Evolutionary conservation across 1,140 invertebrate genomes (phyloP).

Genomic region (Coenobita brevimanus): DNA sequence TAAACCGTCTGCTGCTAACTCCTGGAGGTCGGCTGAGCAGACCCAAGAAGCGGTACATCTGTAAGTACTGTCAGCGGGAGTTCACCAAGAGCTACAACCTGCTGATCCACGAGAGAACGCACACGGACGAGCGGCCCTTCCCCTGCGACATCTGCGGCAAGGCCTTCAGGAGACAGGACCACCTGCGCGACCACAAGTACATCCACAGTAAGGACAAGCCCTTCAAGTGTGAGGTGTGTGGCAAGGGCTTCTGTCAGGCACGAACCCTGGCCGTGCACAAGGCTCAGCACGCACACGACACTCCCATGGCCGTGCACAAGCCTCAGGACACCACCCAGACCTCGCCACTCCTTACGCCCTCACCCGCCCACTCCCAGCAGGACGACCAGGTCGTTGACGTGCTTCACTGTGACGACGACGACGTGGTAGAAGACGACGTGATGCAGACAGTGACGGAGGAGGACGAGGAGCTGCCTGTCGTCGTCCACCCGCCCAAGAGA

Average conservation of each 20-base stretch:
- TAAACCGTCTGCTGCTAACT: conserved; percentile 58
- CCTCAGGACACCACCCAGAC: neutral
- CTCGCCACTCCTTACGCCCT: neutral
- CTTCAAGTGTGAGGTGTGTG: conserved; percentile 95
- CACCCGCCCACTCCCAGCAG: neutral
- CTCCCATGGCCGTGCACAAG: neutral
- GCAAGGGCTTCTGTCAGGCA: conserved; percentile 97
- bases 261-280: conserved; percentile 92
- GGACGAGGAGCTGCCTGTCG: conserved; percentile 22
- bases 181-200: conserved; percentile 96
- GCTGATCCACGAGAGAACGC: conserved; percentile 96
- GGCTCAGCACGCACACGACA: conserved; percentile 60
- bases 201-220: conserved; percentile 98
- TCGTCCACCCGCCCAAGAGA: conserved; percentile 43
- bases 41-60: conserved; percentile 98
- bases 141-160: conserved; percentile 99
- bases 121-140: conserved; percentile 98
- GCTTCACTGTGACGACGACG: conserved; percentile 44
- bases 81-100: conserved; percentile 99
- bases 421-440: conserved; percentile 39
- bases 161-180: conserved; percentile 97
- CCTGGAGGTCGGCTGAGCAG: conserved; percentile 77
- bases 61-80: conserved; percentile 96
- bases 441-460: conserved; percentile 39
- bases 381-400: conserved; percentile 39